Evolutionary conservation across 2,888 invertebrate species (phyloP).

Genomic region (Clusia tigrina): DNA sequence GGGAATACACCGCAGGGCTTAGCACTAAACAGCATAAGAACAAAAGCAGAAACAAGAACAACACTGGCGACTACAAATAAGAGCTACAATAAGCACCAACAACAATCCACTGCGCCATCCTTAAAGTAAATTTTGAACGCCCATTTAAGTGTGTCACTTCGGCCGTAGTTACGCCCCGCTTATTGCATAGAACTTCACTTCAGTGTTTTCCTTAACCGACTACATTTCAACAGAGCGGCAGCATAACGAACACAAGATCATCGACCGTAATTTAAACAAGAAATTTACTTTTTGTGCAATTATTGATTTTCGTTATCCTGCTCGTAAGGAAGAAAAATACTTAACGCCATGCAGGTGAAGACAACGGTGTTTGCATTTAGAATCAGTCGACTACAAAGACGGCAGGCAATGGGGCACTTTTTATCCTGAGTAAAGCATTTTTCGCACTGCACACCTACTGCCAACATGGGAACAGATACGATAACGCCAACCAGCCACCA

Average conservation of each 20-base stretch:
- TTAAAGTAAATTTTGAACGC: slow-evolving; percentile 17
- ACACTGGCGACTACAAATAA: background rate
- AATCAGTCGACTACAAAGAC: slow-evolving; percentile 12
- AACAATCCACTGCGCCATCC: background rate
- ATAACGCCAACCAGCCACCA: background rate
- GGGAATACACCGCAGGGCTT: background rate
- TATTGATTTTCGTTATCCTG: slow-evolving; percentile 9
- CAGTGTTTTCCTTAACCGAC: background rate
- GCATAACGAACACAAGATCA: slow-evolving; percentile 9
- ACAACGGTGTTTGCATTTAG: slow-evolving; percentile 25
- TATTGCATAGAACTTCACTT: background rate
- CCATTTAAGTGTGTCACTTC: slow-evolving; percentile 6
- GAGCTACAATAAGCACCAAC: background rate
- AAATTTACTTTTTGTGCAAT: background rate
- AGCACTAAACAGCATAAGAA: slow-evolving; percentile 6
- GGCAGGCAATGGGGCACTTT: too few species aligned
- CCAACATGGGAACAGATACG: slow-evolving; percentile 12
- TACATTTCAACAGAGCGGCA: background rate
- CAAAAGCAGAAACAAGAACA: background rate
- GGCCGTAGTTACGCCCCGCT: background rate
- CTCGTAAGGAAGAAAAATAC: slow-evolving; percentile 5
- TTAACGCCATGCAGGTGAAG: slow-evolving; percentile 25
- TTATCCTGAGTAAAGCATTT: too few species aligned
- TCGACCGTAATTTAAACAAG: slow-evolving; percentile 14
- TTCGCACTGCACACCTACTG: slow-evolving; percentile 7